Evolutionary conservation across 2,888 invertebrate species (phyloP).

Genomic region (Prionchulus punctatus): DNA sequence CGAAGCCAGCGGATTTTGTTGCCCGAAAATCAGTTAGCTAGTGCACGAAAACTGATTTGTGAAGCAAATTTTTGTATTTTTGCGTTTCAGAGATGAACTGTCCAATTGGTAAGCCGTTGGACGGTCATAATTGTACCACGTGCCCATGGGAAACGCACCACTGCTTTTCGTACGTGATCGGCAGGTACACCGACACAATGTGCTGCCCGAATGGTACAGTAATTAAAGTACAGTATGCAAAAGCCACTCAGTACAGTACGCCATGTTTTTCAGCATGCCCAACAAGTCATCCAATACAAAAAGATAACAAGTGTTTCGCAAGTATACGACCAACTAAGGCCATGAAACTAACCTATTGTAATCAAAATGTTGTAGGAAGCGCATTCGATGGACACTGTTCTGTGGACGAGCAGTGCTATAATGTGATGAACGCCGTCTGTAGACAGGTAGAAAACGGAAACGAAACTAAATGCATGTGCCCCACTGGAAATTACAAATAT

Average conservation of each 20-base stretch:
- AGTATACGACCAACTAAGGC: neutral
- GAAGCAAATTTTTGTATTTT: neutral
- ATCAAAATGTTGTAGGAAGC: constrained; percentile 4
- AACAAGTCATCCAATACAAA: constrained; percentile 13
- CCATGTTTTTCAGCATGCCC: constrained; percentile 15
- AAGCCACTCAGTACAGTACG: no score
- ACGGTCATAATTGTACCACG: constrained; percentile 13
- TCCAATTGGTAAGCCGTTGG: constrained; percentile 14
- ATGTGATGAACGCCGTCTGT: constrained; percentile 12
- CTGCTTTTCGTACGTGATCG: constrained; percentile 16
- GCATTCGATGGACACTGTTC: constrained; percentile 12
- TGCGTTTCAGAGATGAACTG: constrained; percentile 12
- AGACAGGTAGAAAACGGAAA: neutral
- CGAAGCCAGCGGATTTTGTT: constrained; percentile 12
- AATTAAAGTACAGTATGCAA: no score
- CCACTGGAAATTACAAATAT: constrained; percentile 5
- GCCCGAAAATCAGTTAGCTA: constrained; percentile 14
- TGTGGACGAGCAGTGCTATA: constrained; percentile 14
- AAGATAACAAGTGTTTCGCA: constrained; percentile 14
- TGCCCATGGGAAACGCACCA: constrained; percentile 16
- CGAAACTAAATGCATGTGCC: constrained; percentile 11
- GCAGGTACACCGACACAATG: constrained; percentile 14
- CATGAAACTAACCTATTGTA: no score
- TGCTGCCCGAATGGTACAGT: constrained; percentile 15
- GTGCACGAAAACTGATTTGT: constrained; percentile 3